Evolutionary conservation across 2,797 vertebrate species (phyloP), one percentile per base, ranked within the genome.

Genomic region (Oreortyx pictus): DNA sequence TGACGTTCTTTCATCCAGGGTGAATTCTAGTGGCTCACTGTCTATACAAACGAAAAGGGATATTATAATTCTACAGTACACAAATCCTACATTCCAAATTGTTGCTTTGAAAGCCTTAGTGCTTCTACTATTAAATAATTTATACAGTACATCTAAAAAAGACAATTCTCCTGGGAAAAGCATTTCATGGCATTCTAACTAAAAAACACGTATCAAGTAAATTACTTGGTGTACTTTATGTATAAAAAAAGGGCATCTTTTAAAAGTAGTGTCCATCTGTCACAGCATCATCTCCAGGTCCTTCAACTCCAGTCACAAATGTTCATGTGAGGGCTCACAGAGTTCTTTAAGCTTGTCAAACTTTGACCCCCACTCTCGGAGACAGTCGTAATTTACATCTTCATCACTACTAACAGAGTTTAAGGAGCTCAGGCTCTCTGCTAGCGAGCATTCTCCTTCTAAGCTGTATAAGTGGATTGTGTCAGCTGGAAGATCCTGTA

Each of bases 341-440:
- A 98, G 97, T 94, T 98, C 97, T 83, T 97, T 98, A 61, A 99
- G 97, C 12, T 92, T 96, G 93, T 98, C 94, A 89, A 98, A 99
- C 95, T 98, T 98, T 10, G 98, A 95, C 16, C 98, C 98, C 98
- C 98, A 98, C 33, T 97, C 97, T 8, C 95, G 97, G 76, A 98
- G 97, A 79, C 94, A 95, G 82, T 98, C 97, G 2, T 96, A 96
- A 41, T 95, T 97, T 31, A 97, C 96, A 85, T 97, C 97, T 56
- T 97, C 97, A 12, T 97, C 97, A 2, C 52, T 89, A 3, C 94
- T 94, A 31, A 87, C 67, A 0, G 98, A 98, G 41, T 97, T 98
- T 79, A 99, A 96, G 0, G 98, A 98, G 97, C 98, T 99, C 60
- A 99, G 98, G 92, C 98, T 99, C 64, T 98, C 98, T 8, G 95